A percentile compares a stretch with the other conserved stretches of the same genome.
These are phyloP conservation scores for Dendrolimus pini DNA, from an alignment of 2,888 invertebrate genomes.

Conservation along the genomic window DNA sequence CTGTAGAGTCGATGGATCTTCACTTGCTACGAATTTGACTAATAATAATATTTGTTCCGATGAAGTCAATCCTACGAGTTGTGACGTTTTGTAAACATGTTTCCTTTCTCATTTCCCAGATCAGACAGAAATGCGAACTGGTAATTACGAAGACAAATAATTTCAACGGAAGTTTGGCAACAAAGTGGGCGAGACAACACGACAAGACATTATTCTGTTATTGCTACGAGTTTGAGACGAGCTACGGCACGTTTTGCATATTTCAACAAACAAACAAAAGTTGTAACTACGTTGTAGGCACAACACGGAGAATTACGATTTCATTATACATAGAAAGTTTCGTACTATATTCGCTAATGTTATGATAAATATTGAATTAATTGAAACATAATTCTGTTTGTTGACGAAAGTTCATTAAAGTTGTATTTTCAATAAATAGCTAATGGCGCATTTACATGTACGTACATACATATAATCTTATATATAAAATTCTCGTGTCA, in stretches of 20 bases:
- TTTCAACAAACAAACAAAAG: slow-evolving; percentile 20
- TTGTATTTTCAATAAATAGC: background rate
- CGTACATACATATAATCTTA: too few relatives aligned
- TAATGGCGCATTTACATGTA: background rate
- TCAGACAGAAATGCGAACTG: slow-evolving; percentile 38
- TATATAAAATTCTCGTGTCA: too few relatives aligned
- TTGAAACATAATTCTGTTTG: background rate
- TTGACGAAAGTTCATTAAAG: slow-evolving; percentile 1
- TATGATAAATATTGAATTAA: background rate
- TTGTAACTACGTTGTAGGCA: background rate
- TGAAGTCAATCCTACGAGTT: slow-evolving; percentile 15
- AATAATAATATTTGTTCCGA: background rate
- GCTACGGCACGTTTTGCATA: slow-evolving; percentile 18
- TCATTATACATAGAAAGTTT: background rate
- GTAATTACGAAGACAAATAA: slow-evolving; percentile 48
- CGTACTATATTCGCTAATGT: background rate
- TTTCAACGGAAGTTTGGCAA: slow-evolving; percentile 21
- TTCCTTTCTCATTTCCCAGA: slow-evolving; percentile 36
- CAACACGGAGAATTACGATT: background rate
- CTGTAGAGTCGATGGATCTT: too few relatives aligned
- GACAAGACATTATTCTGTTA: slow-evolving; percentile 32
- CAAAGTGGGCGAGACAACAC: slow-evolving; percentile 16
- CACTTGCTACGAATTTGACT: too few relatives aligned
- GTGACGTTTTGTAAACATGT: slow-evolving; percentile 31
- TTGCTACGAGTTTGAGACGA: slow-evolving; percentile 18